Evolutionary conservation across 2,113 vertebrate species (phyloP), one percentile per base, ranked within the genome.

Genomic region (Platichthys stellatus): DNA sequence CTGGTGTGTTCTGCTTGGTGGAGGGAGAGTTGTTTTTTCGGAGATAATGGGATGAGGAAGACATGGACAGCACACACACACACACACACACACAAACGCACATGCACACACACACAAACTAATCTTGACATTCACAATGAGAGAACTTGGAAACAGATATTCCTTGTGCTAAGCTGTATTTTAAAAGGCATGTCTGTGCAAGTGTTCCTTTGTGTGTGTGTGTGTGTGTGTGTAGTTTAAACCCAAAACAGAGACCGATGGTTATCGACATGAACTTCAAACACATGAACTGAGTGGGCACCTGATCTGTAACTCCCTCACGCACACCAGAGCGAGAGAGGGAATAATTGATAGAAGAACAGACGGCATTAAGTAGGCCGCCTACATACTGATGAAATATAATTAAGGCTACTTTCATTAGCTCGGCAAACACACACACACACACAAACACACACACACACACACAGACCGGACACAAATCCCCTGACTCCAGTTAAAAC

Each of bases 171-270:
- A 10, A 24, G 70, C 45, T 72, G 45, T 26, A 5, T 70, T 73
- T 85, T 66, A 68, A 31, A 75, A 75, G 80, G 59, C 75, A 84
- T 26, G 73, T 72, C 78, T 74, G 69, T 85, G 63, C 83, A 76
- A 54, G 69, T 75, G 68, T 72, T 54, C 59, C 60, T 69, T 53
- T 69, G 69, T 75, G 67, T 72, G 4, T 28, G 28, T 28, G 28
- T 28, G 28, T 28, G 4, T 28, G 26, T 28, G 28, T 28, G 69
- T 78, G 26, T 26, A 23, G 61, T 49, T 71, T 14, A 59, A 66
- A 63, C 54, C 24, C 26, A 45, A 35, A 35, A 47, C 3, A 3
- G 54, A 45, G 31, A 31, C 21, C 35, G 38, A 80, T 73, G 63
- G 54, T 59, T 73, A 84, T 88, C 80, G 66, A 43, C 63, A 63